Evolutionary conservation across 1,140 invertebrate species (phyloP), one percentile per base, ranked within the genome.

Genomic region (Oppia nitens): DNA sequence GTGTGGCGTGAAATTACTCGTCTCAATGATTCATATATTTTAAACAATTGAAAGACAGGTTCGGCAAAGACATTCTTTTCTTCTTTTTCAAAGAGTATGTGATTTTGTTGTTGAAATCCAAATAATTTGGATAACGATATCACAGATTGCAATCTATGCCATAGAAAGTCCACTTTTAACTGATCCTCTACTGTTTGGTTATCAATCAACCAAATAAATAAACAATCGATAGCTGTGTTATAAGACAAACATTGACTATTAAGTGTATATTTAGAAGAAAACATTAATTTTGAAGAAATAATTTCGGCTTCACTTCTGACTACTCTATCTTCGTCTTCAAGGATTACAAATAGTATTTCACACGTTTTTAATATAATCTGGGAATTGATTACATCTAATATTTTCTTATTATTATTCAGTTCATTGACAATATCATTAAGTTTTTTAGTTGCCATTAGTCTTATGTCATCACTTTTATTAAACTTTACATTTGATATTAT

Each of bases 11-110:
- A 40, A 9, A 40, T 40, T 17, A 40, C 6, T 40, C 6, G 6
- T 17, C 17, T 40, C 17, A 40, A 40, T 6, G 6, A 40, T 40
- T 40, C 32, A 17, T 17, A 9, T 17, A 40, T 17, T 40, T 40
- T 40, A 17, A 40, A 40, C 17, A 40, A 40, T 17, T 9, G 17
- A 17, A 40, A 40, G 6, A 40, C 6, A 40, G 56, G 56, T 24
- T 57, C 56, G 20, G 56, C 56, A 49, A 57, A 57, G 17, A 57
- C 56, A 52, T 57, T 57, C 21, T 57, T 57, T 21, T 57, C 47
- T 57, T 57, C 56, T 49, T 27, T 20, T 49, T 57, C 56, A 23
- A 57, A 57, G 12, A 57, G 47, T 17, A 57, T 23, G 11, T 20
- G 12, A 24, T 51, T 23, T 51, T 20, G 32, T 40, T 40, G 6